Conservation (phyloP, 2,797 vertebrate species). For the Melopsittacus undulatus region DNA sequence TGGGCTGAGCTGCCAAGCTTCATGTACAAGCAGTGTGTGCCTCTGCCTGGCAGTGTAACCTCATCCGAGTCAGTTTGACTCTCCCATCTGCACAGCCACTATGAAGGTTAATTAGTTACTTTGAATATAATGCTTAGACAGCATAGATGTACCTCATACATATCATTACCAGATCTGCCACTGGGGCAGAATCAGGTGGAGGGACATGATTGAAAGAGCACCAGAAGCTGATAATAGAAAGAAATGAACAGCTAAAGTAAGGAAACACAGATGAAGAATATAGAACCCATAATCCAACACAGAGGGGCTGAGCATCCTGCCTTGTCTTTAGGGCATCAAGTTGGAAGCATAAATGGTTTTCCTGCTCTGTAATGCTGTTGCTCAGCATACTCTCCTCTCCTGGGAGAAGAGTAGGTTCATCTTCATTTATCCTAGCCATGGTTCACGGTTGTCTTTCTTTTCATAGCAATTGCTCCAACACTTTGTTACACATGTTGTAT, state of each 20-base stretch:
- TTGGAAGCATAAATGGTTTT: neutral
- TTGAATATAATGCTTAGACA: neutral
- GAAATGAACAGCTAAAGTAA: neutral
- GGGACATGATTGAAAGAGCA: neutral
- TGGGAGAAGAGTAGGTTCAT: neutral
- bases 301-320: neutral
- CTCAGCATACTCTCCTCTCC: neutral
- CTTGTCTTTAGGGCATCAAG: neutral
- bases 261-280: neutral
- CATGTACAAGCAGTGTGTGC: fast-evolving
- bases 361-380: neutral
- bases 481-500: neutral
- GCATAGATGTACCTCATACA: neutral
- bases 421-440: neutral
- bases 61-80: neutral
- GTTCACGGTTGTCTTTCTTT: neutral
- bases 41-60: neutral
- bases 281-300: neutral
- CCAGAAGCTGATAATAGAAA: neutral
- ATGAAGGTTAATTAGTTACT: neutral
- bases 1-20: neutral
- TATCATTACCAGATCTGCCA: neutral
- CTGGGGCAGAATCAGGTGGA: neutral
- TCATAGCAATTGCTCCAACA: neutral
- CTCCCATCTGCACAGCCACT: neutral